Evolutionary conservation across 2,797 vertebrate species (phyloP), one percentile per base, ranked within the genome.

Genomic region (Uromys caudimaculatus): DNA sequence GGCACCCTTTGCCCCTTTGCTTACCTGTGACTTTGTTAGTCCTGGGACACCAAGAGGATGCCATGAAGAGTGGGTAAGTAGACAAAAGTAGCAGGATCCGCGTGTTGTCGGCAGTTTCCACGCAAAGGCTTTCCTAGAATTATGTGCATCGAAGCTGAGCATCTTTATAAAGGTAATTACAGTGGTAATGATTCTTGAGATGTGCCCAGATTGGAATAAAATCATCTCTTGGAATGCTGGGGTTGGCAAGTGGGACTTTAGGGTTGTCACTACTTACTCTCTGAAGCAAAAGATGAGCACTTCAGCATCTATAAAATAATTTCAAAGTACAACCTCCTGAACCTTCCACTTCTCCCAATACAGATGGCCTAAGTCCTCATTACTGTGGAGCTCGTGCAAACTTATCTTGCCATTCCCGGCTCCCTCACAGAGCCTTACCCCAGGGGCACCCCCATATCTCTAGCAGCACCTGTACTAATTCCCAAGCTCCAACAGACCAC

Each of bases 201-300:
- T 58, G 6, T 54, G 38, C 13, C 29, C 71, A 58, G 76, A 29
- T 44, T 38, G 21, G 95, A 95, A 67, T 83, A 76, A 94, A 91
- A 92, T 9, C 86, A 21, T 35, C 77, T 62, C 52, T 32, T 83
- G 23, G 35, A 96, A 90, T 79, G 77, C 32, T 93, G 54, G 62
- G 73, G 78, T 79, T 41, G 75, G 19, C 47, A 79, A 58, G 32
- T 52, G 16, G 38, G 17, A 35, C 23, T 89, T 95, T 78, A 44
- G 62, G 5, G 7, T 75, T 62, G 6, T 56, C 79, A 17, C 56
- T 67, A 82, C 41, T 85, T 82, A 58, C 44, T 88, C 23, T 75
- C 85, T 90, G 35, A 93, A 93, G 85, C 71, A 76, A 95, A 91
- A 89, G 19, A 89, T 17, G 29, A 89, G 47, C 23, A 75, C 73